Conservation (phyloP, 1,140 invertebrate species). For the Drosophila nikananu region DNA sequence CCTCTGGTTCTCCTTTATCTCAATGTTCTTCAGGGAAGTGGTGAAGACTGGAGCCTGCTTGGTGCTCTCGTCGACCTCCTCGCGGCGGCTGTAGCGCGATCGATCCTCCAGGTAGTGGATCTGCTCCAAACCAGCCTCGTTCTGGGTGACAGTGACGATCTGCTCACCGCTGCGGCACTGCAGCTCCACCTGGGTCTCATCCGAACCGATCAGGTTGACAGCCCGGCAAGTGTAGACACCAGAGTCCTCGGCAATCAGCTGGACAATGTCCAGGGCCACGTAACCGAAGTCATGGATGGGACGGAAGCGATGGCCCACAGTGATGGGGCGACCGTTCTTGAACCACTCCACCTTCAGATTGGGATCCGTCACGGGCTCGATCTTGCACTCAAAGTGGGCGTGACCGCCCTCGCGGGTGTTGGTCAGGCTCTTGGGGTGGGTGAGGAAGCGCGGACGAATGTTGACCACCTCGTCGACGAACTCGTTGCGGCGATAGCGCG, state of each 20-base stretch:
- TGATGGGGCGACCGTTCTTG: slow-evolving; percentile 95
- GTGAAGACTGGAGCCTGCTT: slow-evolving; percentile 96
- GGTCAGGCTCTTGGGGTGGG: slow-evolving; percentile 93
- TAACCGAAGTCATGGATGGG: slow-evolving; percentile 98
- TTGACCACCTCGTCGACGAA: slow-evolving; percentile 93
- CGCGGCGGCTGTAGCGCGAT: slow-evolving; percentile 90
- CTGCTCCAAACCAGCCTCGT: slow-evolving; percentile 93
- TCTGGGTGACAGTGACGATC: slow-evolving; percentile 93
- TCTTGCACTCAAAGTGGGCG: slow-evolving; percentile 98
- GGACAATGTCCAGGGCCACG: slow-evolving; percentile 96
- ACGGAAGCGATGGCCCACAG: slow-evolving; percentile 95
- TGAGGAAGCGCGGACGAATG: slow-evolving; percentile 93
- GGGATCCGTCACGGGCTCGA: slow-evolving; percentile 97
- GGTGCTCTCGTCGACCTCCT: slow-evolving; percentile 92
- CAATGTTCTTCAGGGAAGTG: slow-evolving; percentile 94
- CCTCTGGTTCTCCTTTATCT: slow-evolving; percentile 97
- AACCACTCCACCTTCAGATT: slow-evolving; percentile 98
- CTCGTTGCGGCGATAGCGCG: slow-evolving; percentile 93
- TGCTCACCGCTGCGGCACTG: slow-evolving; percentile 90
- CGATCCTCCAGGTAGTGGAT: slow-evolving; percentile 95
- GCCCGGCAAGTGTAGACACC: slow-evolving; percentile 96
- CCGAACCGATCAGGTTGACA: slow-evolving; percentile 94
- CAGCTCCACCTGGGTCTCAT: slow-evolving; percentile 92
- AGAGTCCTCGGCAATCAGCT: slow-evolving; percentile 96
- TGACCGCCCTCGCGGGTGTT: slow-evolving; percentile 95